Conservation (phyloP, 2,797 vertebrate genomes). For the Natrix natrix region DNA sequence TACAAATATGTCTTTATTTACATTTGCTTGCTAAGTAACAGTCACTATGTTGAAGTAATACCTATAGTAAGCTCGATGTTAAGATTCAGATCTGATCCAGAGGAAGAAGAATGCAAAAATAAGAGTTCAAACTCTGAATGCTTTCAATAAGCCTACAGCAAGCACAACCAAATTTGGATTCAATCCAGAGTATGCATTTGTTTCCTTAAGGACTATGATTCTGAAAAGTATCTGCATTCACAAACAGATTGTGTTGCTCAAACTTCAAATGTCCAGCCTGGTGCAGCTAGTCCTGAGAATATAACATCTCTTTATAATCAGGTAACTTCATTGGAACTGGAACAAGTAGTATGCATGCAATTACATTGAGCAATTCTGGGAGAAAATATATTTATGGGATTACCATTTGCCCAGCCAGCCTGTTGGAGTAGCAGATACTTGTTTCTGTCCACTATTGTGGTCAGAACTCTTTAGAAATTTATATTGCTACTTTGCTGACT, state of each 20-base stretch:
- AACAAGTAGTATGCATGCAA: background rate
- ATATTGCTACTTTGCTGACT: background rate
- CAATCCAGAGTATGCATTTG: background rate
- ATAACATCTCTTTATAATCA: background rate
- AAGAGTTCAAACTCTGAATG: background rate
- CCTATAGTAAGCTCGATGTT: background rate
- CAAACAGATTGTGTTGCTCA: background rate
- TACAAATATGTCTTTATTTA: background rate
- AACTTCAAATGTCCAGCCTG: background rate
- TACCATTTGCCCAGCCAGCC: background rate
- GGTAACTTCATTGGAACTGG: background rate
- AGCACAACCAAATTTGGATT: background rate
- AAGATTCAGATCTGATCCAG: background rate
- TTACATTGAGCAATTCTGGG: background rate
- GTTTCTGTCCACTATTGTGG: background rate
- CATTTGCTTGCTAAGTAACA: background rate
- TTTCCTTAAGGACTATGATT: background rate
- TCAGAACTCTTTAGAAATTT: background rate
- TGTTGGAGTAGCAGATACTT: background rate
- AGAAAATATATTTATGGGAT: background rate
- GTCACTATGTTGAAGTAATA: background rate
- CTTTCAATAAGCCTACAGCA: background rate
- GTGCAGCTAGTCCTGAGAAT: too few relatives aligned
- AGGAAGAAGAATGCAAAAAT: background rate
- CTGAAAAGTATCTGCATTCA: background rate